Base-by-base conservation (phyloP, 2,113 vertebrate genomes). In the Rhadina sibilatrix region DNA sequence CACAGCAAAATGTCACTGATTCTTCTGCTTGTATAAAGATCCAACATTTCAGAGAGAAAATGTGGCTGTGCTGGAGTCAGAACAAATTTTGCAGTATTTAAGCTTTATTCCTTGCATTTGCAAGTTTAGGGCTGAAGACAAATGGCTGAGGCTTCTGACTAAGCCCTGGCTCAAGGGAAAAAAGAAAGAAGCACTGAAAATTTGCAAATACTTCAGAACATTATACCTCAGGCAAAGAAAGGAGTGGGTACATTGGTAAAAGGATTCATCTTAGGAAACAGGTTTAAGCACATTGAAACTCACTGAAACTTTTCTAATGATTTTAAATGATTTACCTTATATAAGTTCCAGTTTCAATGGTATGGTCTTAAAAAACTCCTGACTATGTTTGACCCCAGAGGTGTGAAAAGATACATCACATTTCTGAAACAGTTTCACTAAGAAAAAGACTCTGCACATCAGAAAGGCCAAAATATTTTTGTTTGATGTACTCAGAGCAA, bases 1-100 rank as follows among this genome's bases (percentile, higher is more conserved):
- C 10, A 6, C 94, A 95, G 95, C 93, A 91, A 84, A 94, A 94
- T 93, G 85, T 66, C 87, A 91, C 50, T 31, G 63, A 70, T 77
- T 65, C 66, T 92, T 83, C 82, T 83, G 59, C 63, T 71, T 35
- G 23, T 38, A 20, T 38, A 72, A 84, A 80, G 63, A 79, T 24
- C 70, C 78, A 83, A 5, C 38, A 63, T 47, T 80, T 61, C 78
- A 59, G 47, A 50, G 54, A 31, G 47, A 77, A 94, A 94, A 72
- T 44, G 59, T 63, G 70, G 5, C 63, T 49, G 19, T 30, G 42
- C 42, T 80, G 46, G 25, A 87, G 52, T 87, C 69, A 72, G 77
- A 46, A 86, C 0, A 3, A 82, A 25, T 89, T 89, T 61, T 85
- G 27, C 35, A 47, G 19, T 50, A 28, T 23, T 91, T 85, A 61